Percentiles rank a stretch among this genome's conserved stretches.
These are phyloP conservation scores for Microcebus murinus DNA, from an alignment of 2,113 vertebrate genomes.

Conservation along the genomic window DNA sequence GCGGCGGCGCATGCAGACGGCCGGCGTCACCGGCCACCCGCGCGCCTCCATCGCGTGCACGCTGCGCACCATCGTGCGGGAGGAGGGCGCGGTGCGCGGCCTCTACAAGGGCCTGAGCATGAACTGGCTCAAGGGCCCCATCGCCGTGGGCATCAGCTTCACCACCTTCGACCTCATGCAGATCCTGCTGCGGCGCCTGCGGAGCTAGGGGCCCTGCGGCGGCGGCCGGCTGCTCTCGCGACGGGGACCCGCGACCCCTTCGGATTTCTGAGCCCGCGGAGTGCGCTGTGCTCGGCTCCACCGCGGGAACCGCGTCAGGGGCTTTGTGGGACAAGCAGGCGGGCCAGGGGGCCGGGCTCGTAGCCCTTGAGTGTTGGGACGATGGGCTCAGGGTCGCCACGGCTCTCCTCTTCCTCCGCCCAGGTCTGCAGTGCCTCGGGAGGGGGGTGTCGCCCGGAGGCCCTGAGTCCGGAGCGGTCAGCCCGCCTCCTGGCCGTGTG, in stretches of 20 bases:
- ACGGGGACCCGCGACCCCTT: conserved; percentile 75
- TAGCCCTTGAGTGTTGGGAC: not conserved
- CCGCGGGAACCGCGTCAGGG: not conserved
- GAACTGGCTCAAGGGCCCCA: conserved; percentile 99
- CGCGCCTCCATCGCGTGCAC: conserved; percentile 92
- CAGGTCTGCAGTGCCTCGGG: not conserved
- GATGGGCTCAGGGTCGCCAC: accelerated
- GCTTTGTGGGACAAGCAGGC: not conserved
- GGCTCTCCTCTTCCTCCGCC: not conserved
- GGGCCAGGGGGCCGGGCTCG: not conserved
- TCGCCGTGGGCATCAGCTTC: conserved; percentile 98
- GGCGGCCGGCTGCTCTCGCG: not conserved
- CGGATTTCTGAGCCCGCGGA: not conserved
- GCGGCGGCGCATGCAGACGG: conserved; percentile 97
- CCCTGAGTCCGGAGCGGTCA: not conserved
- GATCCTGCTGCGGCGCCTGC: conserved; percentile 92
- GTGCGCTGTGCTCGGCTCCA: not conserved
- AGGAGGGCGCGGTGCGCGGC: conserved; percentile 93
- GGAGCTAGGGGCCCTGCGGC: conserved; percentile 72
- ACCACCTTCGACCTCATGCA: conserved; percentile 98
- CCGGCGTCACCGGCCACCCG: conserved; percentile 92
- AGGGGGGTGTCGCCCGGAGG: not conserved
- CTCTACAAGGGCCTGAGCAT: conserved; percentile 99
- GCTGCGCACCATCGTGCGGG: conserved; percentile 90
- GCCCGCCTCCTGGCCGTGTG: not conserved